Base-by-base conservation (phyloP, 1,140 invertebrate genomes). In the Amyelois transitella region DNA sequence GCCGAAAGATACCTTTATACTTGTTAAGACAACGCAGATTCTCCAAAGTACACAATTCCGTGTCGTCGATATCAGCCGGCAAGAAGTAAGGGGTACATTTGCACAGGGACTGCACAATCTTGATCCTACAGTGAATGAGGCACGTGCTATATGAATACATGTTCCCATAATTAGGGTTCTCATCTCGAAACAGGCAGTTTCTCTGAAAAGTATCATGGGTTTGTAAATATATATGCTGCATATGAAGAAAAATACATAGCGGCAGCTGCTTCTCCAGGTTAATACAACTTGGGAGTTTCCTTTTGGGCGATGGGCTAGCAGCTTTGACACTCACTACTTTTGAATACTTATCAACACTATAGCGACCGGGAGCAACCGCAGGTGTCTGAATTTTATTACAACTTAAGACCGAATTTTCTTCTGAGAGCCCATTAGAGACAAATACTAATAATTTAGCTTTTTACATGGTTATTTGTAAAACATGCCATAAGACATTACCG, bases 91-190 rank as follows among this genome's bases (percentile, higher is more conserved):
- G 91, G 6, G 88, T 81, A 59, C 91, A 92, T 10, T 87, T 73
- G 60, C 92, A 92, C 0, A 89, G 63, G 0, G 81, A 69, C 25
- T 74, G 64, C 1, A 92, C 74, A 7, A 88, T 80, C 4, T 74
- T 73, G 0, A 90, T 74, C n/a, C 88, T 86, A 64, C 92, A 92
- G 18, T 86, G 75, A 1, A 90, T 79, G 4, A 92, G 84, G 60
- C 92, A 92, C 38, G 91, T 82, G 61, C 90, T 91, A 61, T 89
- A 91, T 14, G 89, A 91, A 61, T 92, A 92, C 54, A 77, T 57
- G 0, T 75, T 62, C 1, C 72, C 68, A 28, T 77, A 85, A 1
- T 76, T 53, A 0, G 51, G 32, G 8, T 65, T 48, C 53, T 92
- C 91, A 48, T 90, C 74, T 1, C 74, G 53, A 58, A 92, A 92